Percentiles rank a stretch among this genome's conserved stretches.
Evolutionary conservation across 2,888 invertebrate species (phyloP).

Genomic region (Mystacides longicornis): DNA sequence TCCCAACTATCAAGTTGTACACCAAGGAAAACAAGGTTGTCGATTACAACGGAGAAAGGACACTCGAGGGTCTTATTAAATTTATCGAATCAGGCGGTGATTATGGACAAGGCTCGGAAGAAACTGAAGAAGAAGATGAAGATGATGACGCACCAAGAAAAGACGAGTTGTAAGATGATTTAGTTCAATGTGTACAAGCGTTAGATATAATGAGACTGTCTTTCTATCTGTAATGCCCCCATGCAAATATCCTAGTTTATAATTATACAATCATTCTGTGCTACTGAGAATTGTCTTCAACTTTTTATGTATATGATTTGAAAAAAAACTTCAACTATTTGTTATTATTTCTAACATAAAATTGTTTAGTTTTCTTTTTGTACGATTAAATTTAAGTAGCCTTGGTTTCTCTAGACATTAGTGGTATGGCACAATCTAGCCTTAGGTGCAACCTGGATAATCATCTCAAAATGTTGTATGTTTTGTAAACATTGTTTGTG

Average conservation of each 20-base stretch:
- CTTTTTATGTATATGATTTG: too few species aligned
- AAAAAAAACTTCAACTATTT: too few species aligned
- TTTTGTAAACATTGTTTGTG: too few species aligned
- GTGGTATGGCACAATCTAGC: too few species aligned
- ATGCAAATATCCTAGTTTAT: conserved; percentile 2
- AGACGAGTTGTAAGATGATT: conserved; percentile 69
- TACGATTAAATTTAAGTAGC: too few species aligned
- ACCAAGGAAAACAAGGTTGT: conserved; percentile 82
- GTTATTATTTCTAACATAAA: too few species aligned
- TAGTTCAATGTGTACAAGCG: conserved; percentile 1
- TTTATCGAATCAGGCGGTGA: conserved; percentile 90
- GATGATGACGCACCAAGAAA: conserved; percentile 66
- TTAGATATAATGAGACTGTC: conserved; percentile 3
- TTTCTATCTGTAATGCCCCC: conserved; percentile 1
- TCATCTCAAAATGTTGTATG: too few species aligned
- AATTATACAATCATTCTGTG: too few species aligned
- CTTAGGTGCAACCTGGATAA: too few species aligned
- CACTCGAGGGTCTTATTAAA: conserved; percentile 84
- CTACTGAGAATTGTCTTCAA: too few species aligned
- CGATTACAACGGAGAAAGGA: conserved; percentile 93
- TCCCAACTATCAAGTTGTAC: conserved; percentile 93
- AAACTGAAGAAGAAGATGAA: conserved; percentile 60
- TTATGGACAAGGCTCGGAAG: conserved; percentile 61
- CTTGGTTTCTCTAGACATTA: too few species aligned
- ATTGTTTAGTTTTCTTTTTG: too few species aligned